phyloP scores from a whole-genome alignment of 2,888 invertebrate species.

The Polymixis lichenea region DNA sequence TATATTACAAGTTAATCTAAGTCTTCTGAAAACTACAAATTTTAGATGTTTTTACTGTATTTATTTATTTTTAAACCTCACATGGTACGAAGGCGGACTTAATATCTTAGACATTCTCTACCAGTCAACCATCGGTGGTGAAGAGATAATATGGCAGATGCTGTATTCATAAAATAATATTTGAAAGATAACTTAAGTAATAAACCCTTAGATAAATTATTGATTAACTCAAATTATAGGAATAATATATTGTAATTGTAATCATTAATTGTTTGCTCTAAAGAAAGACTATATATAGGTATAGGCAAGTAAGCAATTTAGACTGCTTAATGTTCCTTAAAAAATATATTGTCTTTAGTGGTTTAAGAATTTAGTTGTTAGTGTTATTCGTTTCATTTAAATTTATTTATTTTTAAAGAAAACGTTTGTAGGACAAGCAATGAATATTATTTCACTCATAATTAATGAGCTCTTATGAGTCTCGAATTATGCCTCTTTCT shows the following conservation, averaged over 20 bases:
- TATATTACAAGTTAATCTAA: neutral
- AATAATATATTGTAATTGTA: neutral
- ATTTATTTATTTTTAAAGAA: neutral
- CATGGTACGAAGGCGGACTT: no score
- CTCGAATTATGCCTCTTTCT: neutral
- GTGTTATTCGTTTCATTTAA: neutral
- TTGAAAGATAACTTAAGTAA: no score
- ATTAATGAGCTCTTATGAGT: neutral
- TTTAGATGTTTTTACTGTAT: neutral
- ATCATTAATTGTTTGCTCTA: no score
- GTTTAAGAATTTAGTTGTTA: neutral
- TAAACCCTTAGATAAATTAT: no score
- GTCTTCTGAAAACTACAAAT: neutral
- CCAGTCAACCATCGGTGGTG: no score
- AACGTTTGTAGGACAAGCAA: neutral
- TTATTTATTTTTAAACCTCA: neutral
- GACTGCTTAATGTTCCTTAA: neutral
- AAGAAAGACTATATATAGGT: neutral
- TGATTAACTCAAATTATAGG: neutral
- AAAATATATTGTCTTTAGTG: neutral
- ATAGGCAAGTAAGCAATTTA: neutral
- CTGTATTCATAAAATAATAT: no score
- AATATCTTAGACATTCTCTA: no score
- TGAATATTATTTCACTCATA: neutral
- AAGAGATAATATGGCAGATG: no score